Evolutionary conservation across 2,113 vertebrate species (phyloP), one percentile per base, ranked within the genome.

Genomic region (Elaphurus davidianus): DNA sequence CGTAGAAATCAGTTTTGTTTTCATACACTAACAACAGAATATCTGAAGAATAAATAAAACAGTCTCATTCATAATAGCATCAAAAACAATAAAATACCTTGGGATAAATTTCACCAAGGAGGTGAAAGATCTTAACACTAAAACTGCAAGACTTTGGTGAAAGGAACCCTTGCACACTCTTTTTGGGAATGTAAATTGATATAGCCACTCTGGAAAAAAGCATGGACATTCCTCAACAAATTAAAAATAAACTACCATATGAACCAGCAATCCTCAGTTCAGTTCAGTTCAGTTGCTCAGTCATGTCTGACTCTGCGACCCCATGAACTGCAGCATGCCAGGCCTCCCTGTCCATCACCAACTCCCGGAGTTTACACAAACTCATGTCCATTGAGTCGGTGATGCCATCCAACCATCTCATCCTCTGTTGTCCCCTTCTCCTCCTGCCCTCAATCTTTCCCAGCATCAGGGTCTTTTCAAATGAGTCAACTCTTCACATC

Each of bases 11-110:
- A 33, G 60, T 71, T 85, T 36, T 64, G 15, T 85, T 91, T 54
- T n/a, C 54, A 45, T 91, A 54, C 7, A 62, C 28, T 54, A 54
- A 50, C 45, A 91, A n/a, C 23, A 60, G 55, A 71, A 83, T 83
- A 90, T 21, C 28, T 95, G n/a, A 62, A 85, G 74, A 95, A 85
- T 23, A 92, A 74, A 59, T 36, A 93, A 50, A 90, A 33, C 13
- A 90, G 40, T 59, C 16, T 5, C 3, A 94, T 60, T 87, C 33
- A 93, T 9, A 30, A 60, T 87, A 79, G 17, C 55, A 87, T 78
- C 19, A 62, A 54, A 60, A 91, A 54, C 33, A 78, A 43, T 71
- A 57, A 94, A 57, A 82, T 71, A 71, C 12, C 19, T 59, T 59
- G 43, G 7, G 64, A 83, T 95, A 76, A 91, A 28, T 45, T 78